A percentile compares a stretch with the other conserved stretches of the same genome.
Evolutionary conservation across 2,888 invertebrate genomes (phyloP).

Genomic region (Callyntrura sp.): DNA sequence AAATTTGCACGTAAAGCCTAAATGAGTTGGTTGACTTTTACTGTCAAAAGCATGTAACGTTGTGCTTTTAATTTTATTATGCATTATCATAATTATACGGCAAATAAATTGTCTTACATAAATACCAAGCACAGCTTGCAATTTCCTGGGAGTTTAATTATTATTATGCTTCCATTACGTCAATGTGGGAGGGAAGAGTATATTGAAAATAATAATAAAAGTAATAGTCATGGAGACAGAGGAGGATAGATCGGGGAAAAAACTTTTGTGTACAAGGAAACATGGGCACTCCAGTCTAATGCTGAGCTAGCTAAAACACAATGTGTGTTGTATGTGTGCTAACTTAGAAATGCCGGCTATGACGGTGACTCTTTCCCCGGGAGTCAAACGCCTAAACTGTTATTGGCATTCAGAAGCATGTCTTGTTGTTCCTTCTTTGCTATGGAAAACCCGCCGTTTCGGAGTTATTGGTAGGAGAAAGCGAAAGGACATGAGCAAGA

Average conservation of each 20-base stretch:
- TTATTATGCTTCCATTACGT: background rate
- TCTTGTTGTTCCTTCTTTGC: background rate
- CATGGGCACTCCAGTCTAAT: background rate
- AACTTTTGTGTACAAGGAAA: background rate
- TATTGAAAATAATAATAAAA: background rate
- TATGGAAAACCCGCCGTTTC: too few species aligned
- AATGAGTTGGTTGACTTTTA: background rate
- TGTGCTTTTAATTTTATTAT: background rate
- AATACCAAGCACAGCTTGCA: background rate
- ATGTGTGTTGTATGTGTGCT: background rate
- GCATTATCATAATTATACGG: background rate
- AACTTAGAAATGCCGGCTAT: background rate
- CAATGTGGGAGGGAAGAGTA: background rate
- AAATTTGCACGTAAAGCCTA: background rate
- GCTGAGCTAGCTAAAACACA: background rate
- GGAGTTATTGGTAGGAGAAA: background rate
- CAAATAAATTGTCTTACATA: background rate
- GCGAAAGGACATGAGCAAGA: constrained; percentile 1
- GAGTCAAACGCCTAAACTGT: constrained; percentile 12
- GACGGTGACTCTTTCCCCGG: background rate
- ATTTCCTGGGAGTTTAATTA: background rate
- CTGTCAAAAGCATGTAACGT: background rate
- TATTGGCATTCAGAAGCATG: constrained; percentile 18
- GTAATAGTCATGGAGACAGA: background rate
- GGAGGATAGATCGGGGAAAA: background rate